Conservation (phyloP, 2,888 invertebrate species). For the Stratiomys singularior region DNA sequence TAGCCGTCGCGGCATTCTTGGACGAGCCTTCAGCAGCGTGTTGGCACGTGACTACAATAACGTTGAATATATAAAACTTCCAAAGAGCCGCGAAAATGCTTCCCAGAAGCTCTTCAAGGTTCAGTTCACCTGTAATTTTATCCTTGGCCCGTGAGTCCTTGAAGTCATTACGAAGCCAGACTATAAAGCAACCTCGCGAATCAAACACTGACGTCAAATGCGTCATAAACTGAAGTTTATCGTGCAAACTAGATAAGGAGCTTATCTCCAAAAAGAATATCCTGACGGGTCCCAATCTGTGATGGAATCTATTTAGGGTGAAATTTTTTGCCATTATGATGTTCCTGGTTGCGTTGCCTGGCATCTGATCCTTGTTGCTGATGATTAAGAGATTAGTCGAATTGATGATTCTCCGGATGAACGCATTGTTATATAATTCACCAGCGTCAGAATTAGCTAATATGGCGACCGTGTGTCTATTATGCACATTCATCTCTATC, state of each 20-base stretch:
- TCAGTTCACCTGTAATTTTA: not conserved
- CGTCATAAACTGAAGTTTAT: conserved; percentile 39
- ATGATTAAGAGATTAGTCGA: conserved; percentile 44
- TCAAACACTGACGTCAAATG: conserved; percentile 37
- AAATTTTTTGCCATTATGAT: conserved; percentile 15
- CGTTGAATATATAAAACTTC: conserved; percentile 48
- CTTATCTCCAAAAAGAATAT: conserved; percentile 35
- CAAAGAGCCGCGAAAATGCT: conserved; percentile 37
- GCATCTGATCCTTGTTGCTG: conserved; percentile 32
- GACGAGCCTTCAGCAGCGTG: not conserved
- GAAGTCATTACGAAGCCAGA: conserved; percentile 11
- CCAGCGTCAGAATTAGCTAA: not conserved
- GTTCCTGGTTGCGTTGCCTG: conserved; percentile 22
- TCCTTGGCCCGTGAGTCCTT: not conserved
- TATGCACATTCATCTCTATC: conserved; percentile 35
- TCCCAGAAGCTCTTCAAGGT: not conserved
- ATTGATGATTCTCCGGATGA: conserved; percentile 39
- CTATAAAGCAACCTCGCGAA: conserved; percentile 37
- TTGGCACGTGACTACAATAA: conserved; percentile 42
- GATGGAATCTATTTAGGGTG: conserved; percentile 39
- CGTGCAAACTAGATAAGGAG: conserved; percentile 45
- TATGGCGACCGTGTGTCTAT: conserved; percentile 28
- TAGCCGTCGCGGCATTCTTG: not conserved
- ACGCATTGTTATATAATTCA: conserved; percentile 33
- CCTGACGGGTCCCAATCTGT: conserved; percentile 28